Percentiles rank a stretch among this genome's conserved stretches.
Evolutionary conservation across 2,113 vertebrate genomes (phyloP).

Genomic region (Condylura cristata): DNA sequence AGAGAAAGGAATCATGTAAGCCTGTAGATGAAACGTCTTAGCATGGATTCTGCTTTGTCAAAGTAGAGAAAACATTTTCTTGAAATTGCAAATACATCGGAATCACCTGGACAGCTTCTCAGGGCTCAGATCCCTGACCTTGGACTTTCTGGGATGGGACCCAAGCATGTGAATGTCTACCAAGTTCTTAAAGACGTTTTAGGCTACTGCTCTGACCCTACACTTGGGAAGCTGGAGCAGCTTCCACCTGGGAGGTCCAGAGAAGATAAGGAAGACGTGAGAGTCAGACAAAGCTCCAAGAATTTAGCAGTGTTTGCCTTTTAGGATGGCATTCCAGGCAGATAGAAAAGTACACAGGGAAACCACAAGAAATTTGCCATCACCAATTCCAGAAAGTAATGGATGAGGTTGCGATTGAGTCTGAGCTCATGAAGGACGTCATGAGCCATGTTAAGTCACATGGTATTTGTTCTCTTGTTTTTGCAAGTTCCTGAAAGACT

Average conservation of each 20-base stretch:
- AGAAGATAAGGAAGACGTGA: not conserved
- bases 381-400: not conserved
- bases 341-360: not conserved
- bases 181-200: not conserved
- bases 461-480: not conserved
- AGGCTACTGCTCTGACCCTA: not conserved
- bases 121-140: not conserved
- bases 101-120: not conserved
- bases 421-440: not conserved
- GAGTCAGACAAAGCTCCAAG: not conserved
- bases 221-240: not conserved
- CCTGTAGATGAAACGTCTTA: not conserved
- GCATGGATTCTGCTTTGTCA: not conserved
- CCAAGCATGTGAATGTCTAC: not conserved
- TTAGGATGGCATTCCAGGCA: not conserved
- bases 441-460: accelerated
- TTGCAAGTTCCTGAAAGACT: not conserved
- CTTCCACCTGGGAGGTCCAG: not conserved
- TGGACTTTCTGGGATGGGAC: not conserved
- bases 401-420: not conserved
- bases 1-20: not conserved
- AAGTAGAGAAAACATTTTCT: not conserved
- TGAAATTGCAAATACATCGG: not conserved
- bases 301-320: not conserved
- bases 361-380: not conserved